A percentile compares a stretch with the other conserved stretches of the same genome.
Evolutionary conservation across 2,888 invertebrate species (phyloP).

Genomic region (Saturnia japonica): DNA sequence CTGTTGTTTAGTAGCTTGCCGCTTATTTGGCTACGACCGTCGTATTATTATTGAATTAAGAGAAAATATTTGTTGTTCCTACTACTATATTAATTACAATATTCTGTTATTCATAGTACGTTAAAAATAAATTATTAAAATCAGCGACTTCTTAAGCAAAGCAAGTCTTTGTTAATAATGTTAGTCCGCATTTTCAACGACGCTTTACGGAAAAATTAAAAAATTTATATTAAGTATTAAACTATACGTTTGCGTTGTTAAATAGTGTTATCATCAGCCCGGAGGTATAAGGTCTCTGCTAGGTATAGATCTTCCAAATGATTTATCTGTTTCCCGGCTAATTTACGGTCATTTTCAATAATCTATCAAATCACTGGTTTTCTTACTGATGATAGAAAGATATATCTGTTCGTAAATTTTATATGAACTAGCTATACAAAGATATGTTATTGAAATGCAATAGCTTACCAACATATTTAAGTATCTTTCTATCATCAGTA

Average conservation of each 20-base stretch:
- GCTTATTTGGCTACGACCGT: slow-evolving; percentile 70
- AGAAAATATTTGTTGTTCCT: slow-evolving; percentile 25
- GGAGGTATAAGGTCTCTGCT: background rate
- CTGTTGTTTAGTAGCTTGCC: slow-evolving; percentile 75
- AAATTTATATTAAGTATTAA: background rate
- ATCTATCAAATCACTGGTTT: too few species aligned
- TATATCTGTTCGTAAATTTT: too few species aligned
- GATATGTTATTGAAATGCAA: too few species aligned
- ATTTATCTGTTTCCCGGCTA: too few species aligned
- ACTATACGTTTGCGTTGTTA: background rate
- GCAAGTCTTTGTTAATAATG: background rate
- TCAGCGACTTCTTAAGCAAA: background rate
- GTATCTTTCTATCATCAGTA: too few species aligned
- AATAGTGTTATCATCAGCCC: background rate
- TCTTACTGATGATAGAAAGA: too few species aligned
- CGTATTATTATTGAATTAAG: slow-evolving; percentile 78
- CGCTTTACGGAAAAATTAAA: background rate
- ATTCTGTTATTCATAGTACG: background rate
- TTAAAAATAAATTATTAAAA: background rate
- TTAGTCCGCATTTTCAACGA: background rate
- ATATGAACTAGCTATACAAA: too few species aligned
- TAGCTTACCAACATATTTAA: too few species aligned
- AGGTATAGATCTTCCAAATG: background rate
- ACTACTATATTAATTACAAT: background rate
- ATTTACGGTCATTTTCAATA: too few species aligned